Conservation (phyloP, 2,888 invertebrate species). For the Heliconius sara region DNA sequence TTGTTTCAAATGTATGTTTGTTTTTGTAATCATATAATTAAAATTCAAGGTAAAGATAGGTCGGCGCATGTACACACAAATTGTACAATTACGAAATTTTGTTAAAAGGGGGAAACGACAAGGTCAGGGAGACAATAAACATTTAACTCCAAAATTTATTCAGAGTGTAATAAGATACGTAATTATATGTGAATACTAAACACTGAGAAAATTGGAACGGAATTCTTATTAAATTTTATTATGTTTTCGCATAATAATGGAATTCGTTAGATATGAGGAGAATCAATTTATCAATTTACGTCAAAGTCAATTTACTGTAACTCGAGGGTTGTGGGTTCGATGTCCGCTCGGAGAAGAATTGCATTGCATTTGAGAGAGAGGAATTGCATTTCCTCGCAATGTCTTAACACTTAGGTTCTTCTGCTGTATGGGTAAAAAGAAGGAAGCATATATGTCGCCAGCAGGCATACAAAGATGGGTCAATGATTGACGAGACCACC, state of each 20-base stretch:
- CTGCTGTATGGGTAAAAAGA: neutral
- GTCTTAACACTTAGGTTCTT: too few relatives aligned
- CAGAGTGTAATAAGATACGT: neutral
- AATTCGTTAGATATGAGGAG: too few relatives aligned
- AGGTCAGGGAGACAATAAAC: conserved; percentile 30
- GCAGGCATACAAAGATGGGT: conserved; percentile 12
- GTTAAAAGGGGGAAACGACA: conserved; percentile 30
- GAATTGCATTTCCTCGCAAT: too few relatives aligned
- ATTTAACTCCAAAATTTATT: conserved; percentile 11
- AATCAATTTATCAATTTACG: too few relatives aligned
- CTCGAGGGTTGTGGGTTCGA: too few relatives aligned
- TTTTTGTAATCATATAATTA: conserved; percentile 60
- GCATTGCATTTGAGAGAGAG: too few relatives aligned
- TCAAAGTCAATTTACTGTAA: too few relatives aligned
- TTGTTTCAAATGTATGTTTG: conserved; percentile 1
- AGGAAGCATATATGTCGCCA: neutral
- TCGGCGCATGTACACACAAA: conserved; percentile 54
- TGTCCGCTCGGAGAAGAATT: too few relatives aligned
- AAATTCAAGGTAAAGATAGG: conserved; percentile 69
- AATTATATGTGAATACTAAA: neutral
- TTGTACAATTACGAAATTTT: conserved; percentile 46
- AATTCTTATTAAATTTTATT: conserved; percentile 1
- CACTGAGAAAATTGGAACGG: neutral
- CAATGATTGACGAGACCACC: conserved; percentile 21
- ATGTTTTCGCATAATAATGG: too few relatives aligned